Percentiles rank a stretch among this genome's conserved stretches.
These are phyloP conservation scores for Dendropsophus ebraccatus DNA, from an alignment of 2,113 vertebrate genomes.

Conservation along the genomic window DNA sequence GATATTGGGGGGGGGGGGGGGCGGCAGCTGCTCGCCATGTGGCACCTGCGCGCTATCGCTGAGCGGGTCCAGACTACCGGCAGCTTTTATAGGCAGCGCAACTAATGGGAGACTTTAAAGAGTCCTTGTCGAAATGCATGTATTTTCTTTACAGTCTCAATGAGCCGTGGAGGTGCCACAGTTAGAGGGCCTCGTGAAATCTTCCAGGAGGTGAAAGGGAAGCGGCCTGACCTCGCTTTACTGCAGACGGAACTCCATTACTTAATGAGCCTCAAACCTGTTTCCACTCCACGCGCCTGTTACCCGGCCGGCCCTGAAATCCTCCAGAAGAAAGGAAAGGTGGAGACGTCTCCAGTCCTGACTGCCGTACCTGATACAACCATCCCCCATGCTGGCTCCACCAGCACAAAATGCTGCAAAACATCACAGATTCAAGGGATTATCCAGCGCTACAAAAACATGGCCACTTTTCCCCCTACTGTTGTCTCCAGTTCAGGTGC, in stretches of 20 bases:
- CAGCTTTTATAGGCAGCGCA: constrained; percentile 68
- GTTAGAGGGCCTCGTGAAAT: constrained; percentile 69
- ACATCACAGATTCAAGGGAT: too few species aligned
- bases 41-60: constrained; percentile 73
- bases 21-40: constrained; percentile 70
- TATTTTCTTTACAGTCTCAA: constrained; percentile 67
- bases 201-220: constrained; percentile 66
- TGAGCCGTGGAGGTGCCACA: constrained; percentile 63
- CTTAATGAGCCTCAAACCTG: constrained; percentile 67
- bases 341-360: not conserved
- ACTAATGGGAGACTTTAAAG: constrained; percentile 72
- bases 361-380: not conserved
- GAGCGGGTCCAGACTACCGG: constrained; percentile 66
- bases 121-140: constrained; percentile 76
- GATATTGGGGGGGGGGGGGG: constrained; percentile 61
- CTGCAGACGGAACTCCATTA: constrained; percentile 61
- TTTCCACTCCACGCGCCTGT: constrained; percentile 54
- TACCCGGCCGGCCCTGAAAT: constrained; percentile 3
- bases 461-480: too few species aligned
- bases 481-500: too few species aligned
- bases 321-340: not conserved
- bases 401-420: too few species aligned
- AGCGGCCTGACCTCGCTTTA: constrained; percentile 68
- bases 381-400: not conserved
- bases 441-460: too few species aligned